phyloP scores from a whole-genome alignment of 2,888 invertebrate genomes.

The Formica aserva region DNA sequence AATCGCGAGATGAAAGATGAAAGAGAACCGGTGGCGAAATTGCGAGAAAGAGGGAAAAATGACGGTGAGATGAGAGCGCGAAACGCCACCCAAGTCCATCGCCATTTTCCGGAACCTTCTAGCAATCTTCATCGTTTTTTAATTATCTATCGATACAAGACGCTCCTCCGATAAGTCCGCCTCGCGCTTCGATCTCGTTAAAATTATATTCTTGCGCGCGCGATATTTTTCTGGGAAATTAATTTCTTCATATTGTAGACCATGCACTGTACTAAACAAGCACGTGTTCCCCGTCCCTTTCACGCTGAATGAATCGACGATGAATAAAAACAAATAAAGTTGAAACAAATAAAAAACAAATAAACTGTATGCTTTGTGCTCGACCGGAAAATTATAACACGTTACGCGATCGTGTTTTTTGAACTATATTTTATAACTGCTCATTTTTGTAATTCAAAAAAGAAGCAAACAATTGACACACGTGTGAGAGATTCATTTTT shows the following conservation, averaged over 20 bases:
- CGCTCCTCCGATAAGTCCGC: background rate
- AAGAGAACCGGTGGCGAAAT: background rate
- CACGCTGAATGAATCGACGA: background rate
- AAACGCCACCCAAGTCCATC: slow-evolving; percentile 1
- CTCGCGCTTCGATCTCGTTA: background rate
- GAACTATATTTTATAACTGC: too few relatives aligned
- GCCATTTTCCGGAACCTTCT: background rate
- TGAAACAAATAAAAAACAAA: too few relatives aligned
- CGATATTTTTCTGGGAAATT: background rate
- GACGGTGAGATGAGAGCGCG: background rate
- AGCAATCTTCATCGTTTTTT: background rate
- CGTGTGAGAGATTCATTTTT: too few relatives aligned
- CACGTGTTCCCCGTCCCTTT: background rate
- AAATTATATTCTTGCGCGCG: background rate
- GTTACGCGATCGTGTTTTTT: too few relatives aligned
- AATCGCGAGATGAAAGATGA: slow-evolving; percentile 14
- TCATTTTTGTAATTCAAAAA: too few relatives aligned
- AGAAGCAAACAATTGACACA: too few relatives aligned
- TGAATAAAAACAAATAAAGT: too few relatives aligned
- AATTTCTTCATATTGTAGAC: background rate
- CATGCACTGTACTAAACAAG: background rate
- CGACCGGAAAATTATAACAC: too few relatives aligned
- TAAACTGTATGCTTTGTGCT: too few relatives aligned
- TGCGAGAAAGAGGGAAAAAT: background rate
- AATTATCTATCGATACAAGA: background rate